Base-by-base conservation (phyloP, 2,113 vertebrate species). In the Hirundichthys speculiger region DNA sequence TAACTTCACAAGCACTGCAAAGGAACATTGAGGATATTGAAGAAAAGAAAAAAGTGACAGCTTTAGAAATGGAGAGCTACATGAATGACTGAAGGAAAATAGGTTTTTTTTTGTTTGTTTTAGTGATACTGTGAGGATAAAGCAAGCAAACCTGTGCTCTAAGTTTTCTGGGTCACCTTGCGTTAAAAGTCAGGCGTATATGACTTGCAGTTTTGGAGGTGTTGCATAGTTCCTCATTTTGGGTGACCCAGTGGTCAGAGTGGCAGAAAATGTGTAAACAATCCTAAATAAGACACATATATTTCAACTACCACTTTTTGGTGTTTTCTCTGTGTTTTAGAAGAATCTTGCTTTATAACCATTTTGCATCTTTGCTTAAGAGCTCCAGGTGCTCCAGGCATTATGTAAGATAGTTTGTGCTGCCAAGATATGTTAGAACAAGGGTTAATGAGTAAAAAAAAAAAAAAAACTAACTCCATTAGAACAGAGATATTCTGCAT, bases 1-100 rank as follows among this genome's bases (percentile, higher is more conserved):
- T 59, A 67, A 70, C 67, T 69, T 72, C 64, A 47, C 77, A 64
- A 42, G 10, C 5, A 13, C 42, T 25, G 25, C 63, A 63, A 64
- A 69, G 56, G 45, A 66, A 57, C 54, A 79, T 68, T 61, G 49
- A 73, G 7, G 52, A 52, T 14, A 8, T 10, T n/a, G 27, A 40
- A 25, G 61, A 25, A 53, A 49, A 55, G 40, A 21, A 68, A 66
- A n/a, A 53, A 20, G 45, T 49, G 57, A 70, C 34, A 43, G 49
- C 20, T 18, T 53, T 40, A 12, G 38, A 57, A 30, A 19, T n/a
- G 41, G n/a, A 53, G 50, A 42, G 34, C 21, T 49, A 42, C 55
- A 69, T 51, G 61, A 34, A 64, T 21, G 59, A 54, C 19, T 40
- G 43, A 62, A 47, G 40, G 55, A 34, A 56, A 49, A 9, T 11